Base-by-base conservation (phyloP, 2,888 invertebrate genomes). In the Fabriciana adippe region DNA sequence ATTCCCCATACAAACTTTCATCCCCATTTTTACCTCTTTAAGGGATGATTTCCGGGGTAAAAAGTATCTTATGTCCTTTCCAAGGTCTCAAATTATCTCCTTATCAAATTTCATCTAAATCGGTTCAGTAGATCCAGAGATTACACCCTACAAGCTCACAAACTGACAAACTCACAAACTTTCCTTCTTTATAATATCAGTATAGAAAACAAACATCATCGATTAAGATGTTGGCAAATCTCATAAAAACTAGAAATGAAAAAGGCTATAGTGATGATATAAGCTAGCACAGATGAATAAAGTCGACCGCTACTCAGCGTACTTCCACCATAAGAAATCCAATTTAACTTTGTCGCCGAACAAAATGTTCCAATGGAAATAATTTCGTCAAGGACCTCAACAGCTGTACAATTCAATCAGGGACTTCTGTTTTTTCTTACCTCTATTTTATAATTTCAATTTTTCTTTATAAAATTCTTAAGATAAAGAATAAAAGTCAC, bases 331-430 rank as follows among this genome's bases (percentile, higher is more conserved):
- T 90, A 90, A 90, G 89, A 91, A 90, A 91, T 90, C 88, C 89
- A 91, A 90, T 90, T 91, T 90, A 91, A 91, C 91, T 90, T 91
- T 87, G 87, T 86, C 90, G 82, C 84, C 84, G 89, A 86, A 89
- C 90, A 88, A 88, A 90, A 90, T 90, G 89, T 85, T 89, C 85
- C 89, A 87, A 89, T 90, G 89, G 89, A 91, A 90, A 91, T 90
- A 90, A 91, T 91, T 90, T 88, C 86, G 88, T 89, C 88, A 89
- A 90, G 88, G 86, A 87, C 85, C 82, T 79, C 85, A 86, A 85
- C 89, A 89, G 87, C 83, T 90, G 90, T 89, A 89, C 89, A 87
- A 90, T 90, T 91, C 91, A 90, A 90, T 91, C 90, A 89, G 87
- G 79, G 80, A 81, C 83, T 82, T 81, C 78, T 85, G 83, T 86